A percentile compares a stretch with the other conserved stretches of the same genome.
Evolutionary conservation across 2,797 vertebrate species (phyloP).

Genomic region (Oreochromis grahami): DNA sequence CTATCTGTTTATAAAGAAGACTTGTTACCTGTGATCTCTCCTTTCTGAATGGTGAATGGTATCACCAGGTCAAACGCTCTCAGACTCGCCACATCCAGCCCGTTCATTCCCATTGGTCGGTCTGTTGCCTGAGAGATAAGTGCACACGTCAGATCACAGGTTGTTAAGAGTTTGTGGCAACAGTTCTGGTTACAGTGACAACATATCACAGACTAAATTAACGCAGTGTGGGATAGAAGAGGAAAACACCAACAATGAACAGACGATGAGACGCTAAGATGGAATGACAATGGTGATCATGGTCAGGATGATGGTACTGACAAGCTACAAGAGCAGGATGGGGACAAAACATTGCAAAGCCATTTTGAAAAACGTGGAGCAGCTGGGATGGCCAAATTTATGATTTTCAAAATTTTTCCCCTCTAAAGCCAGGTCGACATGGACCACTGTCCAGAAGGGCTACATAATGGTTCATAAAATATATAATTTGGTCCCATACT

Average conservation of each 20-base stretch:
- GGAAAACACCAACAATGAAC: conserved; percentile 24
- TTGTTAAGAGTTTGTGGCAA: not conserved
- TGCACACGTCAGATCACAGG: not conserved
- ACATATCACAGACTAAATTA: not conserved
- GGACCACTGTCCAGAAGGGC: conserved; percentile 36
- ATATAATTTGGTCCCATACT: not conserved
- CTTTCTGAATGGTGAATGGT: conserved; percentile 93
- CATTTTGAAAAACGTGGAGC: conserved; percentile 72
- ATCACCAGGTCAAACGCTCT: conserved; percentile 93
- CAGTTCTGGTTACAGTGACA: not conserved
- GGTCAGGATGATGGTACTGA: conserved; percentile 59
- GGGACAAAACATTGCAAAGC: conserved; percentile 50
- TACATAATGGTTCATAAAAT: conserved; percentile 22
- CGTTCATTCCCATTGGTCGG: conserved; percentile 85
- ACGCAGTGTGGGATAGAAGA: not conserved
- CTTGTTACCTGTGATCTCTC: conserved; percentile 86
- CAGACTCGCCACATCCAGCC: conserved; percentile 84
- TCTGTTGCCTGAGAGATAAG: conserved; percentile 80
- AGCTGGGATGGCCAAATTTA: conserved; percentile 53
- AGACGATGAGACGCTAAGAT: conserved; percentile 30
- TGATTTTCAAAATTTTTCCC: conserved; percentile 62
- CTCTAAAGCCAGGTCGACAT: conserved; percentile 12
- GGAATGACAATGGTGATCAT: conserved; percentile 44
- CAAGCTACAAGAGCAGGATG: conserved; percentile 59
- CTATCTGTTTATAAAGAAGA: not conserved